These are phyloP conservation scores for Melanogrammus aeglefinus DNA, from an alignment of 2,797 vertebrate genomes.

Conservation along the genomic window DNA sequence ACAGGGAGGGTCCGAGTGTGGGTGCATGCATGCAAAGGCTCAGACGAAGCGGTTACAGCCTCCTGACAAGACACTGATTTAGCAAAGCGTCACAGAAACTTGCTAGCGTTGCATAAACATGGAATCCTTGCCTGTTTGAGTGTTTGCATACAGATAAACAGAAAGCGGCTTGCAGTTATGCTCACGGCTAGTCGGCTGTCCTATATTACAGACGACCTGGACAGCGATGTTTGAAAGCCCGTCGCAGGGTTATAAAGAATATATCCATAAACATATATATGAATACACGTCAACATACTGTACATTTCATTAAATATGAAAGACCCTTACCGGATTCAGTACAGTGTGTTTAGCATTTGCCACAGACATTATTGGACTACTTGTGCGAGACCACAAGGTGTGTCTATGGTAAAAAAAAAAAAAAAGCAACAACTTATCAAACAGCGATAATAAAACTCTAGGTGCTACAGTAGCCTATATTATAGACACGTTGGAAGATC, in stretches of 20 bases:
- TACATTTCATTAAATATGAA: not conserved
- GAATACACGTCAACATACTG: not conserved
- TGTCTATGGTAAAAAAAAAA: slow-evolving; percentile 1
- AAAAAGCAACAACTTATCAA: not conserved
- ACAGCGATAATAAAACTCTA: not conserved
- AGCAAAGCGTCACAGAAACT: not conserved
- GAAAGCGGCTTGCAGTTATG: no score
- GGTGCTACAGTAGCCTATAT: slow-evolving; percentile 13
- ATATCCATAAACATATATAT: not conserved
- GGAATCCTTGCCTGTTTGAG: no score
- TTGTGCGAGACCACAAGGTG: slow-evolving; percentile 35
- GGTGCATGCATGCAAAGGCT: not conserved
- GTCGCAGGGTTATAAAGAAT: not conserved
- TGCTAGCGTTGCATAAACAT: no score
- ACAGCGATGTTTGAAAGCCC: no score
- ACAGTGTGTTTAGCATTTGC: slow-evolving; percentile 76
- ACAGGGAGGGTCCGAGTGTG: slow-evolving; percentile 7
- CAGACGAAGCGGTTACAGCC: no score
- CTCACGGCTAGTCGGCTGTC: no score
- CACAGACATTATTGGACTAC: slow-evolving; percentile 73
- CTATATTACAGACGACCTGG: no score
- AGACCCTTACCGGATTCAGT: slow-evolving; percentile 72
- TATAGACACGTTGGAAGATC: slow-evolving; percentile 6
- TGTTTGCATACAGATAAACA: no score
- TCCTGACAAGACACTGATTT: not conserved